Conservation (phyloP, 1,140 invertebrate genomes). For the Cepaea nemoralis region DNA sequence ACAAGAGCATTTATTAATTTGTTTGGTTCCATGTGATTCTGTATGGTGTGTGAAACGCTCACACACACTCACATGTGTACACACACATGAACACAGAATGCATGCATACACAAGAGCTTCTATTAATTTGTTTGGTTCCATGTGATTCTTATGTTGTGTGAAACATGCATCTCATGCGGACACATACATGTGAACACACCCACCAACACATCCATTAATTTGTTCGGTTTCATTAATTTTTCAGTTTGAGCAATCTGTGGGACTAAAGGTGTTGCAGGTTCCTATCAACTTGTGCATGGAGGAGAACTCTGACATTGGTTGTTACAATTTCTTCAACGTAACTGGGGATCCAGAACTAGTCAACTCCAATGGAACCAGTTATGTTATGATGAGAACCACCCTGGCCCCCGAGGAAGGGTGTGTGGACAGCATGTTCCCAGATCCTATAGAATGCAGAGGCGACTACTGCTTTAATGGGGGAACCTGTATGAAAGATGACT, state of each 20-base stretch:
- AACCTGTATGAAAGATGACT: slow-evolving; percentile 82
- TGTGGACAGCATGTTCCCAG: slow-evolving; percentile 55
- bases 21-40: too few species aligned
- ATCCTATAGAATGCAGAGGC: slow-evolving; percentile 81
- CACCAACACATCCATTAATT: too few species aligned
- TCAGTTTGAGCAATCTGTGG: slow-evolving; percentile 90
- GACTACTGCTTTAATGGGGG: slow-evolving; percentile 96
- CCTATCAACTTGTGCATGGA: slow-evolving; percentile 97
- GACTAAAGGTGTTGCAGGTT: slow-evolving; percentile 96
- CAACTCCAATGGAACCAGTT: slow-evolving; percentile 94
- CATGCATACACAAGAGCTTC: too few species aligned
- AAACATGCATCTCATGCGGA: too few species aligned
- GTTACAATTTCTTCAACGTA: slow-evolving; percentile 91
- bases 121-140: too few species aligned
- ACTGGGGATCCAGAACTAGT: slow-evolving; percentile 88
- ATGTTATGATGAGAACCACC: slow-evolving; percentile 91
- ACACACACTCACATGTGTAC: too few species aligned
- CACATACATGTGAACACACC: too few species aligned
- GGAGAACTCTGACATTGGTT: slow-evolving; percentile 91
- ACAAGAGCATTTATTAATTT: too few species aligned
- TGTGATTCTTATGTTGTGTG: too few species aligned
- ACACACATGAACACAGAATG: too few species aligned
- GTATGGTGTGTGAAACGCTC: too few species aligned
- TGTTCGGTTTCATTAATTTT: slow-evolving; percentile 45
- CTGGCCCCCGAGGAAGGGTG: slow-evolving; percentile 85